Conservation (phyloP, 2,888 invertebrate genomes). For the Dione vanillae region DNA sequence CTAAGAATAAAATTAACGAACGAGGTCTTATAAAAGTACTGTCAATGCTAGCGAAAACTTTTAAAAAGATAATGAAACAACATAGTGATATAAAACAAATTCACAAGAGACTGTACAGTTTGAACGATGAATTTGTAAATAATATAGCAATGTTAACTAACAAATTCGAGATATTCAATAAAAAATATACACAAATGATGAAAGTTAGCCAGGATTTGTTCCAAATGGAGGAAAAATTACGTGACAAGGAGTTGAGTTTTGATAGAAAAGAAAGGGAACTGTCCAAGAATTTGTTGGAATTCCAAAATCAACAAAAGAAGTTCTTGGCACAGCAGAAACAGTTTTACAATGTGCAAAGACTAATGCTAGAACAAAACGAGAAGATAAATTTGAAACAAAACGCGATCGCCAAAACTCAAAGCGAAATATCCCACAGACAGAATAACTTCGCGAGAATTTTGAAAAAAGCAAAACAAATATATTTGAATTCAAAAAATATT, state of each 20-base stretch:
- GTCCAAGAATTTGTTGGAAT: constrained; percentile 63
- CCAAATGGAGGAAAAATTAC: constrained; percentile 56
- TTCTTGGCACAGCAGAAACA: constrained; percentile 72
- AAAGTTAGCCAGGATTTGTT: constrained; percentile 18
- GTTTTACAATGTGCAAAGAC: constrained; percentile 72
- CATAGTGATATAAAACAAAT: constrained; percentile 69
- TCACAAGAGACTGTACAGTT: constrained; percentile 57
- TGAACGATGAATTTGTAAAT: constrained; percentile 63
- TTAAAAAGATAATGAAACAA: constrained; percentile 74
- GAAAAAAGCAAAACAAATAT: constrained; percentile 69
- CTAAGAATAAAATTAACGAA: constrained; percentile 62
- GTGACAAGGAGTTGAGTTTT: constrained; percentile 57
- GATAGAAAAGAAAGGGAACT: constrained; percentile 63
- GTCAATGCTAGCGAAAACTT: constrained; percentile 71
- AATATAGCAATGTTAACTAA: constrained; percentile 54
- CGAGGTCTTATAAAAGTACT: constrained; percentile 71
- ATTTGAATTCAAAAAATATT: constrained; percentile 53
- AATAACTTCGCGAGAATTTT: constrained; percentile 71
- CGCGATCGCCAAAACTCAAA: constrained; percentile 70
- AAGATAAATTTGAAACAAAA: constrained; percentile 71
- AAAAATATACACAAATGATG: constrained; percentile 60
- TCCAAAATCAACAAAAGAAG: constrained; percentile 72
- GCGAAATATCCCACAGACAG: constrained; percentile 72
- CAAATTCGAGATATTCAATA: constrained; percentile 68
- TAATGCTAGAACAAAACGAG: constrained; percentile 73